Evolutionary conservation across 2,888 invertebrate genomes (phyloP), one percentile per base, ranked within the genome.

Genomic region (Tinea semifulvella): DNA sequence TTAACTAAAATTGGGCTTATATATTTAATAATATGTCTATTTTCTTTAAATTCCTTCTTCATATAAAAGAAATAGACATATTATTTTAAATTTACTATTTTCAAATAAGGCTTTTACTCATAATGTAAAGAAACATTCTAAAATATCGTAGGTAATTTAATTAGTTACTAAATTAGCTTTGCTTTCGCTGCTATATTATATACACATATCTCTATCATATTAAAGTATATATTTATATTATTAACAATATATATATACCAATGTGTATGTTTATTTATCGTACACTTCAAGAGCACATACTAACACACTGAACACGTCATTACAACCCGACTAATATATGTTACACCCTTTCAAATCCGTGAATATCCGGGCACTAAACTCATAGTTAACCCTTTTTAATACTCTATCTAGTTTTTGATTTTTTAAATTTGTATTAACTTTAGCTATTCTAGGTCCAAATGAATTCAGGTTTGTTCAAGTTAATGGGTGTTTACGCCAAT

Each of bases 321-420:
- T 35, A 35, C 43, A 20, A 3, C 25, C 16, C 8, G 11, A 36
- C 44, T 22, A 36, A 16, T 18, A 36, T 36, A 18, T 13, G 28
- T 18, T 13, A 11, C 11, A 27, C 16, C 35, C 8, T 22, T 13
- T n/a, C 56, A 68, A 72, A 65, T 60, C 72, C 74, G 71, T 66
- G 48, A 60, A 53, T 55, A 54, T 62, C 73, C 71, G 72, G 72
- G 63, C 62, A 27, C n/a, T 31, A 31, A 36, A 17, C 10, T 18
- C 18, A 36, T 31, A 2, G 6, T 16, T 36, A 36, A 14, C 16
- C 4, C 18, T 36, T 35, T 18, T 36, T n/a, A 17, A 28, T 4
- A 28, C 10, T 28, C n/a, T 28, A 3, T 36, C 10, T 36, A 14
- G 3, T 18, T 10, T 36, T 18, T 36, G 8, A 36, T 18, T 6